phyloP scores from a whole-genome alignment of 2,888 invertebrate genomes.

The Drosophila engyochracea region DNA sequence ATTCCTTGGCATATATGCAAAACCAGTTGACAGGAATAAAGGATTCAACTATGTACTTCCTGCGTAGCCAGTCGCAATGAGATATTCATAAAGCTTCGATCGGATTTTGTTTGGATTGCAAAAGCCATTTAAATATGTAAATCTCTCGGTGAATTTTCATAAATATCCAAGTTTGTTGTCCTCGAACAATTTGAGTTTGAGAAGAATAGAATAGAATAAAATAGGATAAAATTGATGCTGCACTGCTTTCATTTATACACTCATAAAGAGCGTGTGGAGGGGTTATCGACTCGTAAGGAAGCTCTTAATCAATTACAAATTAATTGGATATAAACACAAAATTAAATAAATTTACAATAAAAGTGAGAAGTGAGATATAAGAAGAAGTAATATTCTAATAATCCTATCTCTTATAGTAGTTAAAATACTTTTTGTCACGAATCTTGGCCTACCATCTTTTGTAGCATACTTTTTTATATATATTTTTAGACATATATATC shows the following conservation, averaged over 20 bases:
- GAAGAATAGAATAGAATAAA: not conserved
- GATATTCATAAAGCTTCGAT: slow-evolving; percentile 51
- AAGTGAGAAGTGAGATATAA: not conserved
- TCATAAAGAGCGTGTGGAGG: not conserved
- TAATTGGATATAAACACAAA: not conserved
- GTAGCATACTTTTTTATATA: too few species aligned
- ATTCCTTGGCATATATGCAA: slow-evolving; percentile 17
- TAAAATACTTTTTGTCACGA: not conserved
- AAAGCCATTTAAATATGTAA: slow-evolving; percentile 35
- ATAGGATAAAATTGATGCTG: not conserved
- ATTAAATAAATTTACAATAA: not conserved
- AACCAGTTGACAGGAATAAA: slow-evolving; percentile 20
- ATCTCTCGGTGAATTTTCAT: slow-evolving; percentile 15
- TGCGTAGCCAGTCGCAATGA: slow-evolving; percentile 31
- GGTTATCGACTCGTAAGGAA: not conserved
- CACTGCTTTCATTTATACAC: not conserved
- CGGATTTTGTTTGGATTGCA: slow-evolving; percentile 15
- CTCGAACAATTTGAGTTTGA: not conserved
- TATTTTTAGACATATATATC: too few species aligned
- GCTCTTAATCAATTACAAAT: not conserved
- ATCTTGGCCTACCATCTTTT: not conserved
- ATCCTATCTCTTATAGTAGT: not conserved
- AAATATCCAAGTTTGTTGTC: slow-evolving; percentile 14
- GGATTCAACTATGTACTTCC: slow-evolving; percentile 14
- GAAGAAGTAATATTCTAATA: too few species aligned